Conservation (phyloP, 2,888 invertebrate species). For the Therioaphis trifolii region DNA sequence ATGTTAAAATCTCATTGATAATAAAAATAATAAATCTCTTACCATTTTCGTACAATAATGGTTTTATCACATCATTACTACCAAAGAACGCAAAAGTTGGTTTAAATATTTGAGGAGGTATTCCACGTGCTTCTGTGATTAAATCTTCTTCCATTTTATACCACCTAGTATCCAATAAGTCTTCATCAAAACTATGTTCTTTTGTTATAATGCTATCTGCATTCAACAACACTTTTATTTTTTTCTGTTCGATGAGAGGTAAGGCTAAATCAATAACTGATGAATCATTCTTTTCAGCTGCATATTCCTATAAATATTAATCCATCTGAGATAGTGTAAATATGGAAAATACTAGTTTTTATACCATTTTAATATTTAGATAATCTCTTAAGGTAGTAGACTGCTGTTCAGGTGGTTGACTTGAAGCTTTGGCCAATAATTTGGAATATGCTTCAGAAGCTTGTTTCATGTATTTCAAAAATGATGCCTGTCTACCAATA, state of each 20-base stretch:
- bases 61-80: conserved; percentile 44
- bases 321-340: conserved; percentile 34
- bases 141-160: conserved; percentile 82
- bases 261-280: conserved; percentile 35
- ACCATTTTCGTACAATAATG: conserved; percentile 45
- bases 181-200: conserved; percentile 43
- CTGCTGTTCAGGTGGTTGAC: conserved; percentile 80
- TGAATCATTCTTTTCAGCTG: conserved; percentile 34
- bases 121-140: conserved; percentile 76
- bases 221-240: conserved; percentile 59
- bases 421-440: conserved; percentile 78
- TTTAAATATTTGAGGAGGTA: conserved; percentile 80
- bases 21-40: background rate
- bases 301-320: conserved; percentile 52
- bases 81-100: conserved; percentile 78
- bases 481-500: conserved; percentile 88
- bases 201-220: conserved; percentile 58
- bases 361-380: conserved; percentile 84
- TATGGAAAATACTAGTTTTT: conserved; percentile 65
- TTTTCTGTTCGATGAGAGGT: conserved; percentile 52
- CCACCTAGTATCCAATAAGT: conserved; percentile 71
- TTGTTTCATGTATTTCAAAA: conserved; percentile 78
- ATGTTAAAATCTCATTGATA: background rate
- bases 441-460: conserved; percentile 82
- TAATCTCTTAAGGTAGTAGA: conserved; percentile 87